A percentile compares a stretch with the other conserved stretches of the same genome.
phyloP scores from a whole-genome alignment of 1,140 invertebrate species.

The Drosophila virilis region DNA sequence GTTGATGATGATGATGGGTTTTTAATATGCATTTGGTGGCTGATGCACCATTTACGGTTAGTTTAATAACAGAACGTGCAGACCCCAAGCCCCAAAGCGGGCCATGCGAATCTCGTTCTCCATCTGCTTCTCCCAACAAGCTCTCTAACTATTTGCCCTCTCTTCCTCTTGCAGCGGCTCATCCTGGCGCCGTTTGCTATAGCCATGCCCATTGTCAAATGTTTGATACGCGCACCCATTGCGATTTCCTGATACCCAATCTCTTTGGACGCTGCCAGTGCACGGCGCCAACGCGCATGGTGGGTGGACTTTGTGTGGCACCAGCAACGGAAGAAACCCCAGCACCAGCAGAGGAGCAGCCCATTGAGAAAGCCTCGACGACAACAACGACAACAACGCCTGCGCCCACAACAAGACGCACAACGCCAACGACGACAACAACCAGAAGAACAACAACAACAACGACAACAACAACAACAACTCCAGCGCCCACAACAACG shows the following conservation, averaged over 20 bases:
- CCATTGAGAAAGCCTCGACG: conserved; percentile 81
- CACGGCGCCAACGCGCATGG: conserved; percentile 88
- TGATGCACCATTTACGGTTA: conserved; percentile 75
- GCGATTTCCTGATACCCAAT: conserved; percentile 94
- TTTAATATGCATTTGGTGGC: conserved; percentile 80
- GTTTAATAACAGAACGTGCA: conserved; percentile 63
- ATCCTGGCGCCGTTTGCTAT: conserved; percentile 94
- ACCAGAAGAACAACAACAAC: conserved; percentile 42
- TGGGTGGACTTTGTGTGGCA: conserved; percentile 87
- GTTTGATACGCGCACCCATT: conserved; percentile 92
- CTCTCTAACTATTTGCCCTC: background rate
- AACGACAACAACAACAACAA: conserved; percentile 37
- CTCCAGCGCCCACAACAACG: conserved; percentile 45
- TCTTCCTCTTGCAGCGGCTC: conserved; percentile 89
- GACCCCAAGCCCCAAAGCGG: conserved; percentile 21
- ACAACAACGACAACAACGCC: conserved; percentile 44
- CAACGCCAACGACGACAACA: conserved; percentile 43
- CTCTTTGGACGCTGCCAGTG: conserved; percentile 95
- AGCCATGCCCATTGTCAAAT: conserved; percentile 94
- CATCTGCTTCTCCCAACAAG: background rate
- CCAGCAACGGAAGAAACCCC: conserved; percentile 44
- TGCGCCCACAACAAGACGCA: conserved; percentile 25
- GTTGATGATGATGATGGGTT: conserved; percentile 76
- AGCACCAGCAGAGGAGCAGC: conserved; percentile 33
- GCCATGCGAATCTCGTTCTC: conserved; percentile 51